Evolutionary conservation across 2,888 invertebrate genomes (phyloP).

Genomic region (Thereva unica): DNA sequence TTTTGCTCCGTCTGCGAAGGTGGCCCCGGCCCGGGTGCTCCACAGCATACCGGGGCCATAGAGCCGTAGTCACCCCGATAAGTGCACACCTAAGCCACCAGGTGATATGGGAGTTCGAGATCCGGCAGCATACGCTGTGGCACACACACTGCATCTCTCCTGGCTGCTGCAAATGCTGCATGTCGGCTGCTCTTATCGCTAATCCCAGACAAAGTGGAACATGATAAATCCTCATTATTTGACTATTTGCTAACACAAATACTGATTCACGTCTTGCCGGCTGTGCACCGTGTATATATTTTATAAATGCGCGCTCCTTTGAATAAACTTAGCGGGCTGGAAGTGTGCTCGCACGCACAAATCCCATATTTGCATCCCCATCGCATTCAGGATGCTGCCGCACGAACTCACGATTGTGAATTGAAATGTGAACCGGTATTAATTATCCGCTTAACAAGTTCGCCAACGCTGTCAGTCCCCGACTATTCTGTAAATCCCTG

Average conservation of each 20-base stretch:
- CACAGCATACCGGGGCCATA: too few relatives aligned
- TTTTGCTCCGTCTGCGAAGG: neutral
- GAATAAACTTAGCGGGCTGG: too few relatives aligned
- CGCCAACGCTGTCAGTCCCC: too few relatives aligned
- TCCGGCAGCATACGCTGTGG: constrained; percentile 1
- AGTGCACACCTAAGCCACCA: constrained; percentile 1
- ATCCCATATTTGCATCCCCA: too few relatives aligned
- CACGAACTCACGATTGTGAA: too few relatives aligned
- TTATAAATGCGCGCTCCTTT: too few relatives aligned
- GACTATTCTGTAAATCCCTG: too few relatives aligned
- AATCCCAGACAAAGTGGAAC: constrained; percentile 32
- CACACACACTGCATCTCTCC: neutral
- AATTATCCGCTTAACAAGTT: too few relatives aligned
- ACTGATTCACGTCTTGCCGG: constrained; percentile 19
- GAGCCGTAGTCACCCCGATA: constrained; percentile 10
- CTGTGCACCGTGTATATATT: too few relatives aligned
- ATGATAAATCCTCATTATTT: constrained; percentile 36
- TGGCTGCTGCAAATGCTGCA: neutral
- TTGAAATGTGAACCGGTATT: too few relatives aligned
- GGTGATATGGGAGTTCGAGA: constrained; percentile 11
- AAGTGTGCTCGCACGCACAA: too few relatives aligned
- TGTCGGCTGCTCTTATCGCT: constrained; percentile 23
- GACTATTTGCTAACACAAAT: constrained; percentile 32
- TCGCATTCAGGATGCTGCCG: too few relatives aligned
- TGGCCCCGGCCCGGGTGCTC: constrained; percentile 11